phyloP scores from a whole-genome alignment of 2,797 vertebrate genomes.

The Ataeniobius toweri region DNA sequence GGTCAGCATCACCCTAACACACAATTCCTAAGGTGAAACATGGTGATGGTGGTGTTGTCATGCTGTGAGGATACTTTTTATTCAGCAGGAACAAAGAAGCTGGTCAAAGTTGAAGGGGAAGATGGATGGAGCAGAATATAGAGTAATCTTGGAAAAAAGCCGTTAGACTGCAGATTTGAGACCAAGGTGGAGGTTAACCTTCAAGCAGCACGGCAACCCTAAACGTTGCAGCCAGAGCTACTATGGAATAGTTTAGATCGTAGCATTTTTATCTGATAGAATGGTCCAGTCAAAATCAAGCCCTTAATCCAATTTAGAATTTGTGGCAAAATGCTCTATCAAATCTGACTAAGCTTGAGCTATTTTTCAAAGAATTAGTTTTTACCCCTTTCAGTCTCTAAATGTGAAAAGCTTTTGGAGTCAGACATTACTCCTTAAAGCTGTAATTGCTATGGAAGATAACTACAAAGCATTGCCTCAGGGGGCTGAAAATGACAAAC shows the following conservation, averaged over 20 bases:
- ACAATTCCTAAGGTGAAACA: background rate
- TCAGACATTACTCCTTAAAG: background rate
- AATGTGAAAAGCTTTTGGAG: background rate
- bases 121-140: background rate
- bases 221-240: background rate
- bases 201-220: background rate
- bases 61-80: too few relatives aligned
- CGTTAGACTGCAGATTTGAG: background rate
- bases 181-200: background rate
- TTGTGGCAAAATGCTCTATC: background rate
- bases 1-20: background rate
- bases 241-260: background rate
- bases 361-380: background rate
- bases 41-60: too few relatives aligned
- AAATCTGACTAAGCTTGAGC: background rate
- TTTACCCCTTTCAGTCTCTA: background rate
- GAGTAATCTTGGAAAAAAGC: background rate
- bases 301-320: background rate
- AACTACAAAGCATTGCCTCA: background rate
- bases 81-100: too few relatives aligned
- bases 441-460: background rate
- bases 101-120: background rate
- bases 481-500: background rate
- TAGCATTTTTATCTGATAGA: background rate
- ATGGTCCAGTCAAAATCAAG: background rate